phyloP scores from a whole-genome alignment of 2,113 vertebrate genomes.

The Trematocara marginatum region DNA sequence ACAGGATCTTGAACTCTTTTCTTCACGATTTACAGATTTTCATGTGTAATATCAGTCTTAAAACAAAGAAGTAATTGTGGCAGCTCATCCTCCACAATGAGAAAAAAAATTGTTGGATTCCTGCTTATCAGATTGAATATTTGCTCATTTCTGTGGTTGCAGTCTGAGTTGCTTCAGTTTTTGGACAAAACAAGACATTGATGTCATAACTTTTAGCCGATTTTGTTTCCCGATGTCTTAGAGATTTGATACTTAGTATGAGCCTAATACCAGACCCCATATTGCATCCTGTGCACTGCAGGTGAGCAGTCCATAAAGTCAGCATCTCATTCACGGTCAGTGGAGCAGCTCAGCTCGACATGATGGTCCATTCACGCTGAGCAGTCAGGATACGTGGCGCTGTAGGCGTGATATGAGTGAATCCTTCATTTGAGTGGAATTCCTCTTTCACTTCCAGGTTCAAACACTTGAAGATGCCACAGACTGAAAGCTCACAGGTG shows the following conservation, averaged over 20 bases:
- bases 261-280: not conserved
- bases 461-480: conserved; percentile 7
- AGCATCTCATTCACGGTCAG: not conserved
- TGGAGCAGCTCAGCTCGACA: not conserved
- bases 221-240: not conserved
- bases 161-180: not conserved
- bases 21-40: not conserved
- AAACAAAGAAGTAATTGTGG: not conserved
- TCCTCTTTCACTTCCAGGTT: not conserved
- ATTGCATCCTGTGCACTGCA: not conserved
- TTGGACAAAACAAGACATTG: not conserved
- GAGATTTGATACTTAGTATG: not conserved
- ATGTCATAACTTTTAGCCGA: not conserved
- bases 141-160: not conserved
- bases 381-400: not conserved
- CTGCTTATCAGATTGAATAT: not conserved
- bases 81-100: not conserved
- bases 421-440: not conserved
- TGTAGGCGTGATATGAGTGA: not conserved
- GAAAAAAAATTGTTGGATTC: not conserved
- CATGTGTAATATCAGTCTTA: not conserved
- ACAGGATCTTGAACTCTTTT: not conserved
- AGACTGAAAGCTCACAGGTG: conserved; percentile 27
- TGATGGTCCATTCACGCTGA: not conserved
- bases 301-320: not conserved